These are phyloP conservation scores for Sphaerophoria taeniata DNA, from an alignment of 2,888 invertebrate genomes.

Conservation along the genomic window DNA sequence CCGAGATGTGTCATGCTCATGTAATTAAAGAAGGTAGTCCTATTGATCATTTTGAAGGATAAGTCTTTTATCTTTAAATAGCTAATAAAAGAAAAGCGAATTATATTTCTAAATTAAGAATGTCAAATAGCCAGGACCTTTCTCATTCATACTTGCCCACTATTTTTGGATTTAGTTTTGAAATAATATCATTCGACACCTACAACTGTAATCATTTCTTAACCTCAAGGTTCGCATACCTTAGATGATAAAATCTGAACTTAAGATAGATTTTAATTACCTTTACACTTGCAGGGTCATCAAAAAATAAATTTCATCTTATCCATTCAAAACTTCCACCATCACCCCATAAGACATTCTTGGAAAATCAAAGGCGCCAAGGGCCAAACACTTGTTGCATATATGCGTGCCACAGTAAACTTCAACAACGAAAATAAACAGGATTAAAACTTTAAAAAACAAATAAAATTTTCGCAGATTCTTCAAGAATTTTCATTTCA, in stretches of 20 bases:
- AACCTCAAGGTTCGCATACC: no score
- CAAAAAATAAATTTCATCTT: conserved; percentile 5
- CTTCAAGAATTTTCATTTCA: conserved; percentile 21
- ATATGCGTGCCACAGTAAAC: conserved; percentile 7
- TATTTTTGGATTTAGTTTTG: not conserved
- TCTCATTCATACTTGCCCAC: no score
- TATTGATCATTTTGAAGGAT: no score
- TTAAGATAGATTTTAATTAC: conserved; percentile 39
- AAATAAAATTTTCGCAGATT: conserved; percentile 61
- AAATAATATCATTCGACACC: not conserved
- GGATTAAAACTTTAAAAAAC: conserved; percentile 48
- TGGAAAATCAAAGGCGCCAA: not conserved
- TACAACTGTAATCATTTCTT: not conserved
- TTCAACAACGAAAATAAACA: conserved; percentile 10
- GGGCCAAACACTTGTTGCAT: conserved; percentile 44
- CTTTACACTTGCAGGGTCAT: conserved; percentile 41
- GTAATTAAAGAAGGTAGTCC: no score
- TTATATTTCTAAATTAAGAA: no score
- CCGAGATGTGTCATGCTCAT: no score
- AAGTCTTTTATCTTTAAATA: no score
- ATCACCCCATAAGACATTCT: not conserved
- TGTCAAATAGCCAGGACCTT: no score
- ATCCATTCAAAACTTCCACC: not conserved
- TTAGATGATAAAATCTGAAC: conserved; percentile 10
- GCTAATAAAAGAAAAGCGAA: no score